A percentile compares a stretch with the other conserved stretches of the same genome.
Conservation (phyloP, 2,797 vertebrate species). For the Microcaecilia unicolor region DNA sequence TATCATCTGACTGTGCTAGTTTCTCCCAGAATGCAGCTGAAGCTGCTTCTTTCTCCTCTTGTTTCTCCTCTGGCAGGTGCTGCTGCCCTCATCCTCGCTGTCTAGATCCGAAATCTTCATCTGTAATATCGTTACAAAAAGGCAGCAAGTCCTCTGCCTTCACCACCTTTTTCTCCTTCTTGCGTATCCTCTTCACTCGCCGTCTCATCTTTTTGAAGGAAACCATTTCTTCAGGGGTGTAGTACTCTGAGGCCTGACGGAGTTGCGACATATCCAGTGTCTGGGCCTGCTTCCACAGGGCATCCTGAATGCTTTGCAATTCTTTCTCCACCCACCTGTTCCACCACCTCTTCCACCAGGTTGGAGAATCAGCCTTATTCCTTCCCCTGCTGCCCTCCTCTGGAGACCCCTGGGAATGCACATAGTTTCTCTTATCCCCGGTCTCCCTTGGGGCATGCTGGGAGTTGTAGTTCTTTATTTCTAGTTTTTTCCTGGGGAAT, state of each 20-base stretch:
- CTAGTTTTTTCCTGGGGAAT: too few species aligned
- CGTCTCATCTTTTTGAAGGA: slow-evolving; percentile 80
- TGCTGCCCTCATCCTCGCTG: slow-evolving; percentile 34
- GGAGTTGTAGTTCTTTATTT: too few species aligned
- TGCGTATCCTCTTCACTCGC: slow-evolving; percentile 76
- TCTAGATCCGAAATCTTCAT: slow-evolving; percentile 74
- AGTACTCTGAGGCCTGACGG: slow-evolving; percentile 73
- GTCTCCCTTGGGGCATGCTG: too few species aligned
- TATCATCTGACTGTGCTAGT: slow-evolving; percentile 57
- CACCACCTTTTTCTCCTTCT: slow-evolving; percentile 60
- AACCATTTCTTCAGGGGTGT: slow-evolving; percentile 71
- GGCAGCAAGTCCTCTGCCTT: slow-evolving; percentile 40
- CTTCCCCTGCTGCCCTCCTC: too few species aligned
- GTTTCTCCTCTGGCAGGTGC: slow-evolving; percentile 42
- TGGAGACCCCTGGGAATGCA: too few species aligned
- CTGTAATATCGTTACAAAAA: slow-evolving; percentile 48
- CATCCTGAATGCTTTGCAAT: slow-evolving; percentile 69
- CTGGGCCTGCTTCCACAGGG: slow-evolving; percentile 69
- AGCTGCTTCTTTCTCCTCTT: slow-evolving; percentile 7
- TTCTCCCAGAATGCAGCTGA: too few species aligned
- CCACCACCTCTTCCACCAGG: too few species aligned
- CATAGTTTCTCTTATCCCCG: too few species aligned
- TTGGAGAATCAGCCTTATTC: too few species aligned
- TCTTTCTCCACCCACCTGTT: too few species aligned
- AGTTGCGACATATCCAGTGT: slow-evolving; percentile 61